Percentiles rank a stretch among this genome's conserved stretches.
Conservation (phyloP, 2,888 invertebrate species). For the Callosobruchus maculatus region DNA sequence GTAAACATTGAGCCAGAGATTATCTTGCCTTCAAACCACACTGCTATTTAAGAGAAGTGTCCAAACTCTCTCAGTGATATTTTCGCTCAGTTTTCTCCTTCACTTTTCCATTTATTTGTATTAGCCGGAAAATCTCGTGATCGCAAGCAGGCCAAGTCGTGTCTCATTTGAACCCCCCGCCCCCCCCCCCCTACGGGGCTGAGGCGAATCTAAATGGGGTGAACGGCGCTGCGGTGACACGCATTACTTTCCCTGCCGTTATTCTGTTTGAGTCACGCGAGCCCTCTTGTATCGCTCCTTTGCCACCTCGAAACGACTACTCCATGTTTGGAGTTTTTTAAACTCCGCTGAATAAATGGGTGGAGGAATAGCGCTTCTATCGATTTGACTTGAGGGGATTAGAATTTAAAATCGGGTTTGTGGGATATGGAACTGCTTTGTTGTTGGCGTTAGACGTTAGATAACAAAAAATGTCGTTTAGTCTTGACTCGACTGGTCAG, state of each 20-base stretch:
- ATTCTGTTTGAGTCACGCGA: constrained; percentile 9
- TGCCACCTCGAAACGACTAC: not conserved
- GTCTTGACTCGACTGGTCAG: too few relatives aligned
- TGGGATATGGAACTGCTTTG: too few relatives aligned
- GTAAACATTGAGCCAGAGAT: too few relatives aligned
- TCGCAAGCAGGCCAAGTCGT: too few relatives aligned
- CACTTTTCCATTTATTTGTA: too few relatives aligned
- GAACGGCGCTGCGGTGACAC: constrained; percentile 7
- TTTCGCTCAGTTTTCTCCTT: too few relatives aligned
- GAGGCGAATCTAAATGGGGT: not conserved
- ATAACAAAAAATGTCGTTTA: too few relatives aligned
- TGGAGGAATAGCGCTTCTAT: not conserved
- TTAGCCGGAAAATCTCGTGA: too few relatives aligned
- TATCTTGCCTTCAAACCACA: too few relatives aligned
- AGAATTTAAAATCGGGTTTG: not conserved
- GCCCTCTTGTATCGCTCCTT: constrained; percentile 4
- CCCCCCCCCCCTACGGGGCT: not conserved
- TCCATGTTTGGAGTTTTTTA: not conserved
- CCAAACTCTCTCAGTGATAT: too few relatives aligned
- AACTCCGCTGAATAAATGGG: not conserved
- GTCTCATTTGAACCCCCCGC: not conserved
- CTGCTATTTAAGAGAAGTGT: too few relatives aligned
- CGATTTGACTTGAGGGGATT: not conserved
- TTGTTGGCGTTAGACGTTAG: too few relatives aligned
- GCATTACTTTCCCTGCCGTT: constrained; percentile 10